phyloP scores from a whole-genome alignment of 2,797 vertebrate genomes.

The Pangasius krempfi region DNA sequence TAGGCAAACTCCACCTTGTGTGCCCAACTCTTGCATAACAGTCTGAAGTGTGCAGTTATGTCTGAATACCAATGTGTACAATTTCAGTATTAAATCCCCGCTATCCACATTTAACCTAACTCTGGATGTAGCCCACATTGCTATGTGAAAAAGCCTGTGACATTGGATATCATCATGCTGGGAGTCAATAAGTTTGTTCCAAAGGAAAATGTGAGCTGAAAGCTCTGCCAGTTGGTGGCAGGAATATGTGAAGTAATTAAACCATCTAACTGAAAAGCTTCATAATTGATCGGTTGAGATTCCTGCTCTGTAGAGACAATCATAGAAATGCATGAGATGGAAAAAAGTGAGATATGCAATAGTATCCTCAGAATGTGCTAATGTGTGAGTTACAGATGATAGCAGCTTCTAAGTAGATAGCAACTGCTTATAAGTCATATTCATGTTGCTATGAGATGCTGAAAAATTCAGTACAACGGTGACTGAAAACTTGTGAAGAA shows the following conservation, averaged over 20 bases:
- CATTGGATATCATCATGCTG: neutral
- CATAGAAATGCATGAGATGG: neutral
- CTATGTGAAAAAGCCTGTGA: neutral
- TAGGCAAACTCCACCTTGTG: no score
- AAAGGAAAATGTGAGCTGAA: neutral
- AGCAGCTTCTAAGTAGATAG: neutral
- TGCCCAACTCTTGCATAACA: neutral
- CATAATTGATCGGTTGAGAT: neutral
- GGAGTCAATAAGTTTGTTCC: neutral
- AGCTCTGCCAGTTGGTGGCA: neutral
- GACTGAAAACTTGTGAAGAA: neutral
- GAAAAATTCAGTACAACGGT: neutral
- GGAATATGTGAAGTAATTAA: neutral
- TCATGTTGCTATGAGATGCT: neutral
- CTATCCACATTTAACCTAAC: neutral
- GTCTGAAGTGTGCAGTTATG: neutral
- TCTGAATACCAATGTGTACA: neutral
- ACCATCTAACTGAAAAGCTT: neutral
- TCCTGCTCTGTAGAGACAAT: neutral
- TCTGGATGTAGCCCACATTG: neutral
- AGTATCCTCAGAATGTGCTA: neutral
- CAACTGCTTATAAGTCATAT: neutral
- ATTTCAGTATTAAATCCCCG: neutral
- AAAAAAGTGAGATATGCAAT: neutral
- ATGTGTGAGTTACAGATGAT: neutral